Evolutionary conservation across 2,888 invertebrate species (phyloP).

Genomic region (Apocheima hispidaria): DNA sequence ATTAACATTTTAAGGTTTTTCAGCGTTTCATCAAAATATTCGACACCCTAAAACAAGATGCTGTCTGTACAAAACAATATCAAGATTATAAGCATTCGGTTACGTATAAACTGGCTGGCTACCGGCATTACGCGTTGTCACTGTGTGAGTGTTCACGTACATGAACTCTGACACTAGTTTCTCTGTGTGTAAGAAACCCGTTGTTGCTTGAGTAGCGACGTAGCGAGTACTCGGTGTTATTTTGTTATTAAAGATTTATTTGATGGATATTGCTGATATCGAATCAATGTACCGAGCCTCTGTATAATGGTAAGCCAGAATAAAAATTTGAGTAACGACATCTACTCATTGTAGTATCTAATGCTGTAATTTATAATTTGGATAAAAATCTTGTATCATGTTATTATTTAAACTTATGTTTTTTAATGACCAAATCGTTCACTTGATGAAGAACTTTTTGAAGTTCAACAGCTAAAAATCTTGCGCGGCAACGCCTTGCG

Average conservation of each 20-base stretch:
- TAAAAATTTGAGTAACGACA: slow-evolving; percentile 17
- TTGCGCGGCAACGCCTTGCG: no score
- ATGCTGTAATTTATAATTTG: neutral
- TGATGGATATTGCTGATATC: slow-evolving; percentile 30
- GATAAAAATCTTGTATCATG: no score
- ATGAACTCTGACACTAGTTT: slow-evolving; percentile 35
- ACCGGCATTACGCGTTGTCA: slow-evolving; percentile 76
- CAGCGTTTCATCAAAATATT: neutral
- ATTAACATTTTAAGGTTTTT: neutral
- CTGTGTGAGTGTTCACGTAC: slow-evolving; percentile 60
- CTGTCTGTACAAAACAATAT: slow-evolving; percentile 74
- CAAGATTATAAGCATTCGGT: slow-evolving; percentile 83
- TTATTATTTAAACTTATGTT: no score
- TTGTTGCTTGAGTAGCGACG: slow-evolving; percentile 36
- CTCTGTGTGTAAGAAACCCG: slow-evolving; percentile 42
- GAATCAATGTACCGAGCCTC: slow-evolving; percentile 27
- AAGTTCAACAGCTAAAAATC: no score
- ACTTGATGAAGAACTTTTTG: no score
- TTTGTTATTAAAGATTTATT: slow-evolving; percentile 45
- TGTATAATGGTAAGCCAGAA: slow-evolving; percentile 17
- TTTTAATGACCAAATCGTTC: no score
- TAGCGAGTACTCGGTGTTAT: slow-evolving; percentile 39
- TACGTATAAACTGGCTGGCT: slow-evolving; percentile 81
- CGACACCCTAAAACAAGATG: slow-evolving; percentile 43
- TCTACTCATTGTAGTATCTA: slow-evolving; percentile 3